These are phyloP conservation scores for Spheniscus humboldti DNA, from an alignment of 2,797 vertebrate species.

Conservation along the genomic window DNA sequence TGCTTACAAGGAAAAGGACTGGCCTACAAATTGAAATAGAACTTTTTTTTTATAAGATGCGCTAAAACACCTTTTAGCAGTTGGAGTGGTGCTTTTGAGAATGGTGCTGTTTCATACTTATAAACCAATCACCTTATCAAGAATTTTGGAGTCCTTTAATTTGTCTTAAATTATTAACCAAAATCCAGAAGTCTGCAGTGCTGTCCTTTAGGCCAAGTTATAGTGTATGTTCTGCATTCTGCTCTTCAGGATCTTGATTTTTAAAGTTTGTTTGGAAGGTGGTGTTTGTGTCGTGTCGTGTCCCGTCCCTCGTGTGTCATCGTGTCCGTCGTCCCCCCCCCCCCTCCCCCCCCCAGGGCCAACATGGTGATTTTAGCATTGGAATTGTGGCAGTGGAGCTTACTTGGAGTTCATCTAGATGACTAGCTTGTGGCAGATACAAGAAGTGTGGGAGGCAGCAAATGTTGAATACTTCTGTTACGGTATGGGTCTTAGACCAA, in stretches of 20 bases:
- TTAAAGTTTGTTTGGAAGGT: neutral
- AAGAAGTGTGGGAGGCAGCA: neutral
- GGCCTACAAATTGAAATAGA: neutral
- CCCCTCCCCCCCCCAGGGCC: rapidly evolving
- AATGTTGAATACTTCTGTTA: neutral
- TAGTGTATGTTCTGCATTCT: neutral
- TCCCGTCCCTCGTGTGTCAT: no score
- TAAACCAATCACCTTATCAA: neutral
- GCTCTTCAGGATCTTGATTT: neutral
- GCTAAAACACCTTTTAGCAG: neutral
- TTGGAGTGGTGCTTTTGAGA: neutral
- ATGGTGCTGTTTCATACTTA: neutral
- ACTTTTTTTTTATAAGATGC: neutral
- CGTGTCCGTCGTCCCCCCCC: no score
- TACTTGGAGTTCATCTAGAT: neutral
- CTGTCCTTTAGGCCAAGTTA: neutral
- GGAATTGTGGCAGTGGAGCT: neutral
- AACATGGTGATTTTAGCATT: neutral
- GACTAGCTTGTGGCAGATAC: neutral
- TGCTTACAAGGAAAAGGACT: neutral
- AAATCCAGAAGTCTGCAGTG: neutral
- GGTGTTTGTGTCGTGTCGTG: neutral
- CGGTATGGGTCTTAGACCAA: neutral
- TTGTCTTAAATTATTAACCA: neutral
- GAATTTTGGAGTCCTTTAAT: neutral